phyloP scores from a whole-genome alignment of 2,113 vertebrate species.

The Apus apus region DNA sequence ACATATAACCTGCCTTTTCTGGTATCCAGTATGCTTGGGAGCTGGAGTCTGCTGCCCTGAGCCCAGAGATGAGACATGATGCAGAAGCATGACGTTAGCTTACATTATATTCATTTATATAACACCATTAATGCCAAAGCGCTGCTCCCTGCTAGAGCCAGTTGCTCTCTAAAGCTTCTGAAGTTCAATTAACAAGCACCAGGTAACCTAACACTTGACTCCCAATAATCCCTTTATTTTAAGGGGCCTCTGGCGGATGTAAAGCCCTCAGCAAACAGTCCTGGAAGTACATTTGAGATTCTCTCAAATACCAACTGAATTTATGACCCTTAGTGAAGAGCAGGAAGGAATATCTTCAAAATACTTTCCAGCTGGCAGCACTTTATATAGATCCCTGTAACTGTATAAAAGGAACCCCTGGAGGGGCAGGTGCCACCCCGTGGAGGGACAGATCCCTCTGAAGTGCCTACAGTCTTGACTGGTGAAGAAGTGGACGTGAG shows the following conservation, averaged over 20 bases:
- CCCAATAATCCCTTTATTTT: slow-evolving; percentile 74
- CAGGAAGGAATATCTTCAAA: slow-evolving; percentile 66
- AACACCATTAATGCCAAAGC: slow-evolving; percentile 56
- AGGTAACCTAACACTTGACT: slow-evolving; percentile 73
- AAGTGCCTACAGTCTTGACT: not conserved
- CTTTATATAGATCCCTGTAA: slow-evolving; percentile 72
- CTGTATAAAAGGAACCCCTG: slow-evolving; percentile 48
- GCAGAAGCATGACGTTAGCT: not conserved
- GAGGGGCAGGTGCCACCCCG: slow-evolving; percentile 63
- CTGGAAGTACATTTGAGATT: slow-evolving; percentile 67
- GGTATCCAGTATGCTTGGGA: not conserved
- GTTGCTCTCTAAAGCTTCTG: slow-evolving; percentile 67
- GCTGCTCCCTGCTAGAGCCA: slow-evolving; percentile 50
- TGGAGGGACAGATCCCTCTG: slow-evolving; percentile 36
- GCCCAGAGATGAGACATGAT: not conserved
- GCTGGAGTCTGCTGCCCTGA: not conserved
- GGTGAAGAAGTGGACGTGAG: not conserved
- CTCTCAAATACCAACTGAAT: slow-evolving; percentile 71
- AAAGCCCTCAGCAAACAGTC: slow-evolving; percentile 49
- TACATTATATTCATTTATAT: slow-evolving; percentile 57
- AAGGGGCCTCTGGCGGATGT: slow-evolving; percentile 59
- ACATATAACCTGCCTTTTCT: not conserved
- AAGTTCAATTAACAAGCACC: slow-evolving; percentile 70
- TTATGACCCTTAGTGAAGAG: slow-evolving; percentile 67
- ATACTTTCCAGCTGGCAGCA: slow-evolving; percentile 71